These are phyloP conservation scores for Agonum fuliginosum DNA, from an alignment of 2,888 invertebrate species.

Conservation along the genomic window DNA sequence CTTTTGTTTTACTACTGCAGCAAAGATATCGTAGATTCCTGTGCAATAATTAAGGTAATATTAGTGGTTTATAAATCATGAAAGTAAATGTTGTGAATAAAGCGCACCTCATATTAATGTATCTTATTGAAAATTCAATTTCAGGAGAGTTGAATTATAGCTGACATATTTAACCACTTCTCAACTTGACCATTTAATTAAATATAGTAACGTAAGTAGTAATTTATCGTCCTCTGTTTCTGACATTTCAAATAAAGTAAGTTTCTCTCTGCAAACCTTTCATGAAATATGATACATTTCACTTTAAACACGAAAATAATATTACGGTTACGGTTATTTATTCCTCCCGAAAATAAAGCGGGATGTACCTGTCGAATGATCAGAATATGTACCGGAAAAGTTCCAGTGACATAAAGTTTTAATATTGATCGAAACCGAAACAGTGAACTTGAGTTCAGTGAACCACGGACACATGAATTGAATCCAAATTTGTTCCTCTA, in stretches of 20 bases:
- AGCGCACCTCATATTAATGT: neutral
- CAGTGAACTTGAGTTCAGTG: slow-evolving; percentile 28
- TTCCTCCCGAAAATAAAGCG: neutral
- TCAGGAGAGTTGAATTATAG: slow-evolving; percentile 27
- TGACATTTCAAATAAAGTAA: slow-evolving; percentile 25
- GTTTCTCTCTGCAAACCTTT: neutral
- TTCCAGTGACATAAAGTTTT: slow-evolving; percentile 26
- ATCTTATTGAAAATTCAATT: slow-evolving; percentile 35
- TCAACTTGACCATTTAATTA: slow-evolving; percentile 42
- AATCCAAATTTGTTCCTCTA: slow-evolving; percentile 31
- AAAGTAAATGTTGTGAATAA: slow-evolving; percentile 3
- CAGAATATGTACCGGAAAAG: slow-evolving; percentile 7
- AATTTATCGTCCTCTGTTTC: slow-evolving; percentile 29
- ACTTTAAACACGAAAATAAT: neutral
- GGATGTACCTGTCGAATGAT: neutral
- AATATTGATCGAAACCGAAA: slow-evolving; percentile 38
- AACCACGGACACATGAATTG: slow-evolving; percentile 28
- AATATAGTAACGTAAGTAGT: slow-evolving; percentile 17
- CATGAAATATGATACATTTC: slow-evolving; percentile 1
- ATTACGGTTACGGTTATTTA: neutral
- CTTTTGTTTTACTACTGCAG: no score
- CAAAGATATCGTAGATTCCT: no score
- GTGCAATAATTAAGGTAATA: no score
- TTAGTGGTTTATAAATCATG: neutral
- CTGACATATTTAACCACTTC: slow-evolving; percentile 18